Evolutionary conservation across 1,140 invertebrate species (phyloP).

Genomic region (Coelopa frigida): DNA sequence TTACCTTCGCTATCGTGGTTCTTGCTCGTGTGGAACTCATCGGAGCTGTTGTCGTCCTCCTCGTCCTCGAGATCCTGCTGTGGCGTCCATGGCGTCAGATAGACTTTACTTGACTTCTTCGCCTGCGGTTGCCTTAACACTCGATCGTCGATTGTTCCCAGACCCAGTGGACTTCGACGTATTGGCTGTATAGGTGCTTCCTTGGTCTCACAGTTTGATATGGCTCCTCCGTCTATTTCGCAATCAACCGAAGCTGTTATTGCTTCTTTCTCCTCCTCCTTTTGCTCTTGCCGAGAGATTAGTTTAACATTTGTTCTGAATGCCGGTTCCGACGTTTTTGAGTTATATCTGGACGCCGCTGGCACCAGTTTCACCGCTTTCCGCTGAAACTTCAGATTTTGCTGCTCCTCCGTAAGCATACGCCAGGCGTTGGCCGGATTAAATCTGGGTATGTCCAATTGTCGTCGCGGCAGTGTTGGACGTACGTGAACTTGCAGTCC

Average conservation of each 20-base stretch:
- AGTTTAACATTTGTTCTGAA: no score
- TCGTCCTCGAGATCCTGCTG: slow-evolving; percentile 63
- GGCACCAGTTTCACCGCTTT: no score
- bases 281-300: neutral
- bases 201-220: neutral
- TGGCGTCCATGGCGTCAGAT: slow-evolving; percentile 61
- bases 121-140: no score
- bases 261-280: neutral
- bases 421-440: slow-evolving; percentile 78
- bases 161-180: slow-evolving; percentile 6
- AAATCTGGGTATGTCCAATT: slow-evolving; percentile 65
- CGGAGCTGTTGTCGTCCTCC: slow-evolving; percentile 54
- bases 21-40: neutral
- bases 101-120: slow-evolving; percentile 6
- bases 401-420: slow-evolving; percentile 47
- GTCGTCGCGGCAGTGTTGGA: slow-evolving; percentile 70
- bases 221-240: neutral
- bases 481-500: slow-evolving; percentile 64
- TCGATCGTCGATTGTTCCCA: no score
- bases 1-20: neutral
- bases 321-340: no score
- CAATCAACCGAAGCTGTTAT: neutral
- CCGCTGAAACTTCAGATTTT: neutral
- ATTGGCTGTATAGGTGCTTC: slow-evolving; percentile 19
- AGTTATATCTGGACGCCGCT: no score